Evolutionary conservation across 92 coral and sea anemone genomes (phyloP).

Genomic region (Palythoa heliodiscus): DNA sequence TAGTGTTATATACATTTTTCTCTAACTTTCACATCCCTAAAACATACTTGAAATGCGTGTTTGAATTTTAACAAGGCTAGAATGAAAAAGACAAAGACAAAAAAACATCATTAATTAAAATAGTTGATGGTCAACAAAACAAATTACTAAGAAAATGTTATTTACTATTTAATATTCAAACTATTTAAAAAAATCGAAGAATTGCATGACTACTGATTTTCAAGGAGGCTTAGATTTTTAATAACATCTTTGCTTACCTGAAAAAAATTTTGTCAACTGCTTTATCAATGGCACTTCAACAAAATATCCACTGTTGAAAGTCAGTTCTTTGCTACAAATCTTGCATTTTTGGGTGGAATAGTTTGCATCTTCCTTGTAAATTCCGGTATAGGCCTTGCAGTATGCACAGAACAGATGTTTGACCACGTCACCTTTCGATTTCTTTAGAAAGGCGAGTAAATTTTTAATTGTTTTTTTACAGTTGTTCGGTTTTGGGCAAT

Average conservation of each 20-base stretch:
- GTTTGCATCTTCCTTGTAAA: neutral
- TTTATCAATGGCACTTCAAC: constrained; percentile 35
- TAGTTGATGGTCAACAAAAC: too few relatives aligned
- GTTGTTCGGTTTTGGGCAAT: constrained; percentile 65
- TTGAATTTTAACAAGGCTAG: too few relatives aligned
- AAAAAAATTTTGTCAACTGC: constrained; percentile 8
- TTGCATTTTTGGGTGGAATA: constrained; percentile 24
- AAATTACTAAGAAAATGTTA: too few relatives aligned
- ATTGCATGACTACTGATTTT: neutral
- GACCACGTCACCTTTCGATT: constrained; percentile 38
- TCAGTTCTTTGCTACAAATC: constrained; percentile 29
- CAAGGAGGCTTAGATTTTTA: neutral
- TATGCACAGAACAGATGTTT: constrained; percentile 44
- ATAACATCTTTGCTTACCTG: neutral
- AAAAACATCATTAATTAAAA: too few relatives aligned
- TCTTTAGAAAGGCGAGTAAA: constrained; percentile 27
- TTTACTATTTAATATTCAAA: too few relatives aligned
- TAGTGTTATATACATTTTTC: too few relatives aligned
- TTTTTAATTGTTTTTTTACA: constrained; percentile 32
- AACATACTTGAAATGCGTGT: too few relatives aligned
- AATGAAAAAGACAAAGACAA: too few relatives aligned
- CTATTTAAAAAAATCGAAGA: neutral
- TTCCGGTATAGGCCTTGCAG: constrained; percentile 38
- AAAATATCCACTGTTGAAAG: neutral
- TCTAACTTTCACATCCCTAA: too few relatives aligned